Evolutionary conservation across 2,113 vertebrate species (phyloP), one percentile per base, ranked within the genome.

Genomic region (Oreochromis tanganicae): DNA sequence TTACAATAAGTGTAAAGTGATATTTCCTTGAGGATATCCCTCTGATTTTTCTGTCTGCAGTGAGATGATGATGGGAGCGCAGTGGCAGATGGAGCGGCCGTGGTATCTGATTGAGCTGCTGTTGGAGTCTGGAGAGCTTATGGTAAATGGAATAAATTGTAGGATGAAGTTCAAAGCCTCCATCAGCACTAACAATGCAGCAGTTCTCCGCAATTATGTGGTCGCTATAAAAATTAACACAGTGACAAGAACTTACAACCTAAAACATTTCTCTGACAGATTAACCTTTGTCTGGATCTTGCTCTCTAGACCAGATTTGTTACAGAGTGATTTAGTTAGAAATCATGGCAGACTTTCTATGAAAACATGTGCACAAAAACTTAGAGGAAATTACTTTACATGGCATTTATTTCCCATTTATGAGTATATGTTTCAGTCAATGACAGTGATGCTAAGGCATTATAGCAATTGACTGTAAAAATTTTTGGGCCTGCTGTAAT

Each of bases 211-310:
- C 52, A 87, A 90, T 90, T 93, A 90, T 87, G 79, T 27, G 91
- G 84, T 94, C 43, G 19, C 80, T 57, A 59, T 90, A 83, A 89
- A 90, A 89, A 92, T 91, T 61, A 92, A 90, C 82, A 86, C 84
- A 19, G 68, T 57, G 86, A 83, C 73, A 91, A 92, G 79, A 87
- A 94, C 56, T 85, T 88, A 63, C 57, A 84, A 89, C 80, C 66
- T 80, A 84, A 88, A 93, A 83, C 86, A 54, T 92, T 91, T 93
- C 86, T 85, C 89, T 84, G 68, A 78, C 43, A 82, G 87, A 90
- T 90, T 91, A 91, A 94, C 43, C 71, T 90, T 89, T 79, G 57
- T 87, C 80, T 73, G 63, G 83, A 87, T 80, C 46, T 75, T 78
- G 29, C 66, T 78, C 68, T 88, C 59, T 36, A 85, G 75, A 91